Conservation (phyloP, 2,113 vertebrate species). For the Thunnus thynnus region DNA sequence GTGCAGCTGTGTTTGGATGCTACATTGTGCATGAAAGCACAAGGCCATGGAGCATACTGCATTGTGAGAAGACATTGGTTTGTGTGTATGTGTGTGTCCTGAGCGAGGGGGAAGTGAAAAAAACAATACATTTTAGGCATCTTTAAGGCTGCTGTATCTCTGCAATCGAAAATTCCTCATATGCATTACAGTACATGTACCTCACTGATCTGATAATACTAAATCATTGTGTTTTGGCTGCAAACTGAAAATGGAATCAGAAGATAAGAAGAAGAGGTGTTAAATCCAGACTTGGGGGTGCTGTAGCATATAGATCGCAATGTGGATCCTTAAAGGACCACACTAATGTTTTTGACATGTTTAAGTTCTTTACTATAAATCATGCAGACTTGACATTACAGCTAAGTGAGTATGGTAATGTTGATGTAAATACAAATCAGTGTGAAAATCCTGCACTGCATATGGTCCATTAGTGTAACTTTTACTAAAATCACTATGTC, state of each 20-base stretch:
- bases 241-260: background rate
- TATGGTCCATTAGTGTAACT: too few relatives aligned
- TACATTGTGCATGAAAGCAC: slow-evolving; percentile 66
- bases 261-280: background rate
- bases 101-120: background rate
- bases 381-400: background rate
- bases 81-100: slow-evolving; percentile 2
- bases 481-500: too few relatives aligned
- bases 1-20: slow-evolving; percentile 84
- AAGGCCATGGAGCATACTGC: slow-evolving; percentile 15
- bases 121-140: background rate
- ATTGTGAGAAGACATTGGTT: slow-evolving; percentile 6
- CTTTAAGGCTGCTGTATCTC: background rate
- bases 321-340: background rate
- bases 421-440: background rate
- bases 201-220: background rate
- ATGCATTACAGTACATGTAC: background rate
- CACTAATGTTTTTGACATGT: too few relatives aligned
- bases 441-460: too few relatives aligned
- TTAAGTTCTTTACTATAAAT: background rate
- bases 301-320: background rate
- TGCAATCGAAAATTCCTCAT: background rate
- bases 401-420: background rate
- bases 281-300: background rate
- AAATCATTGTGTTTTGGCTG: background rate